Evolutionary conservation across 2,797 vertebrate species (phyloP).

Genomic region (Syngnathus rostellatus): DNA sequence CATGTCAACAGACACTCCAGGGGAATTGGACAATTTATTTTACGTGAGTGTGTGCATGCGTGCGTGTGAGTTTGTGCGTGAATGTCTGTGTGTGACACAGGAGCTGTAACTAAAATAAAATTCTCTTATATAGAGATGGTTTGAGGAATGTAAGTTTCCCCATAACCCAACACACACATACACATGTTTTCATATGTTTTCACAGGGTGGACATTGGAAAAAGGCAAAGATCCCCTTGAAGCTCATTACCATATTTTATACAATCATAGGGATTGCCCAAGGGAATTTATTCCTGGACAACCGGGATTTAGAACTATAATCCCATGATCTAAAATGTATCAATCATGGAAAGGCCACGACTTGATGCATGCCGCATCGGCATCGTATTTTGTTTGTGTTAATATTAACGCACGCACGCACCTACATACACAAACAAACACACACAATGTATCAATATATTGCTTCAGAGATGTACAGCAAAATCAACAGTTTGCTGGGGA

Average conservation of each 20-base stretch:
- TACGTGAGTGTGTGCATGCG: slow-evolving; percentile 39
- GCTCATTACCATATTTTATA: slow-evolving; percentile 7
- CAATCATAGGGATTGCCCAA: slow-evolving; percentile 5
- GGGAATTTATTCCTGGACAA: slow-evolving; percentile 9
- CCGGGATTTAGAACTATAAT: neutral
- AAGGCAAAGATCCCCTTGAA: slow-evolving; percentile 10
- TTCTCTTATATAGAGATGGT: slow-evolving; percentile 37
- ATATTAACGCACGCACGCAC: no score
- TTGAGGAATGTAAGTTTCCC: slow-evolving; percentile 47
- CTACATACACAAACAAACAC: no score
- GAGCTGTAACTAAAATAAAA: slow-evolving; percentile 56
- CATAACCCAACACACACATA: no score
- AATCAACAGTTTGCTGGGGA: neutral
- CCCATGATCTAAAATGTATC: neutral
- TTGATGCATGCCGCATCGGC: neutral
- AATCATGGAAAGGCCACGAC: neutral
- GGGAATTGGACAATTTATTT: slow-evolving; percentile 36
- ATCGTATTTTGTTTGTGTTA: no score
- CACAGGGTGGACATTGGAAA: slow-evolving; percentile 48
- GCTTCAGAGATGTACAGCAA: no score
- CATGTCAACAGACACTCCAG: slow-evolving; percentile 49
- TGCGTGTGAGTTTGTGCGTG: slow-evolving; percentile 49
- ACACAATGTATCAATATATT: no score
- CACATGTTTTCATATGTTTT: slow-evolving; percentile 28
- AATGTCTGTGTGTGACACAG: slow-evolving; percentile 38